These are phyloP conservation scores for Liolophura sinensis DNA, from an alignment of 1,140 invertebrate species.

Conservation along the genomic window DNA sequence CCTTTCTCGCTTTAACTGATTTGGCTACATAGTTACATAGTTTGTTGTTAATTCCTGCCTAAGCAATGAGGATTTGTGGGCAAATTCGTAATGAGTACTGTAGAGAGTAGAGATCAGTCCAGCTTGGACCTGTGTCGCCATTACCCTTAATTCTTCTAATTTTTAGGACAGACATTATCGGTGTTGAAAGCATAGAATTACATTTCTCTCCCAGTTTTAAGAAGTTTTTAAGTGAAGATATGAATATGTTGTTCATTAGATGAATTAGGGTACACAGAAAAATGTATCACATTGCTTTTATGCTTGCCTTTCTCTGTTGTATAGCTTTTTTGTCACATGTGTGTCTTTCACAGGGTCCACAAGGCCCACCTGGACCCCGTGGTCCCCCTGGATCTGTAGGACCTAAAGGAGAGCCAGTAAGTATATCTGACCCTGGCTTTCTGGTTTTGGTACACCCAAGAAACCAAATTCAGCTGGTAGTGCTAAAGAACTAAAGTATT, in stretches of 20 bases:
- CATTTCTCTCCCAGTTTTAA: background rate
- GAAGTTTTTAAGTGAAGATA: background rate
- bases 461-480: too few relatives aligned
- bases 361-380: constrained; percentile 66
- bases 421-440: constrained; percentile 6
- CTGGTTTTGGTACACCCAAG: background rate
- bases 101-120: too few relatives aligned
- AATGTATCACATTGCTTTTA: background rate
- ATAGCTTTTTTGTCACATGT: background rate
- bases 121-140: too few relatives aligned
- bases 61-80: too few relatives aligned
- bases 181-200: background rate
- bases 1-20: too few relatives aligned
- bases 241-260: too few relatives aligned
- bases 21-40: too few relatives aligned
- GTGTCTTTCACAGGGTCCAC: constrained; percentile 49
- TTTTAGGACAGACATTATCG: too few relatives aligned
- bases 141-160: background rate
- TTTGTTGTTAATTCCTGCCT: too few relatives aligned
- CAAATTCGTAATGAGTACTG: too few relatives aligned
- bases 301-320: background rate
- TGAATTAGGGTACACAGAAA: background rate
- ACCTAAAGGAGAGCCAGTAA: constrained; percentile 40
- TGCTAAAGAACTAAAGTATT: too few relatives aligned
- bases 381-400: constrained; percentile 70